Percentiles rank a stretch among this genome's conserved stretches.
phyloP scores from a whole-genome alignment of 1,140 invertebrate genomes.

The Oscheius sp. region DNA sequence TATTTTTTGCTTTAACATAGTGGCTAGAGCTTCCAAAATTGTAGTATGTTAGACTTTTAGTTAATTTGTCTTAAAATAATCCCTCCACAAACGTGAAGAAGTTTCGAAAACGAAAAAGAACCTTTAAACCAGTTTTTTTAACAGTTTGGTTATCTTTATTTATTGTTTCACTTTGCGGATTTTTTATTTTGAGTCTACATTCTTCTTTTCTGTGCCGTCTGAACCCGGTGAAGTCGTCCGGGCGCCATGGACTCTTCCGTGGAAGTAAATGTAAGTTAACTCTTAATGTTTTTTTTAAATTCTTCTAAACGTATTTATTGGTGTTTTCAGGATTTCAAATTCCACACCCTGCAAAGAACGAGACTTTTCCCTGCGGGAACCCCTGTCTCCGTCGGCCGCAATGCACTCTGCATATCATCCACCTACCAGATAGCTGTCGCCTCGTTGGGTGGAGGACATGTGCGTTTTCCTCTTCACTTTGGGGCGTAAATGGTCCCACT shows the following conservation, averaged over 20 bases:
- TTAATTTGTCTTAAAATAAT: too few relatives aligned
- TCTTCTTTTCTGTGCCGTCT: too few relatives aligned
- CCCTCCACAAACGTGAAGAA: too few relatives aligned
- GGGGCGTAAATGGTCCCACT: not conserved
- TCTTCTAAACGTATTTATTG: not conserved
- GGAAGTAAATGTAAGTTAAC: not conserved
- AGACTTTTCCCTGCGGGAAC: constrained; percentile 20
- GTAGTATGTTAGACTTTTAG: too few relatives aligned
- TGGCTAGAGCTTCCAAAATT: too few relatives aligned
- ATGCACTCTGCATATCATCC: constrained; percentile 37
- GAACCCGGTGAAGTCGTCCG: too few relatives aligned
- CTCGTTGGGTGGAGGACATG: constrained; percentile 31
- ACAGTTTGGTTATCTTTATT: too few relatives aligned
- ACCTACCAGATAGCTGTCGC: constrained; percentile 40
- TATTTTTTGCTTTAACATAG: too few relatives aligned
- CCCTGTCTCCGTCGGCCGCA: not conserved
- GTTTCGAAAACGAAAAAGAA: too few relatives aligned
- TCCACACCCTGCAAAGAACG: constrained; percentile 33
- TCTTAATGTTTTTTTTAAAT: not conserved
- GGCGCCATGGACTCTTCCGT: not conserved
- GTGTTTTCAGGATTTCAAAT: constrained; percentile 45
- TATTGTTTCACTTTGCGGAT: too few relatives aligned
- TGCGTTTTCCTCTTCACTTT: constrained; percentile 25
- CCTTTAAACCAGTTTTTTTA: too few relatives aligned
- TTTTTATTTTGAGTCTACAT: too few relatives aligned